These are phyloP conservation scores for Aplysia californica DNA, from an alignment of 1,140 invertebrate species.

Conservation along the genomic window DNA sequence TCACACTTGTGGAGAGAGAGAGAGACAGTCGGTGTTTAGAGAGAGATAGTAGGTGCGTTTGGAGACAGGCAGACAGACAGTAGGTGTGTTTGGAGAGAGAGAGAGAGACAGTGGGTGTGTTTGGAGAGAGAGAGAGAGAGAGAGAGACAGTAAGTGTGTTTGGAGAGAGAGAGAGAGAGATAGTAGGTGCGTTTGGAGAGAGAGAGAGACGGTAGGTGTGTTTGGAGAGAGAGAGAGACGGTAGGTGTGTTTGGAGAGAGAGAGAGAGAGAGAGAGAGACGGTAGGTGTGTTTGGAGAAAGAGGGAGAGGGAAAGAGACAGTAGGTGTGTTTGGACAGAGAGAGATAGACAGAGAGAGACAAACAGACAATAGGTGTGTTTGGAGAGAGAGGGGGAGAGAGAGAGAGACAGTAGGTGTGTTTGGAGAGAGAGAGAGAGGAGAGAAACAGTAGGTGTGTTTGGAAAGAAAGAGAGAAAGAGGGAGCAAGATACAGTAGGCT, in stretches of 20 bases:
- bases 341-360: background rate
- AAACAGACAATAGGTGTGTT: background rate
- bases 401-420: background rate
- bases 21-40: background rate
- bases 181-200: background rate
- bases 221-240: background rate
- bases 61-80: background rate
- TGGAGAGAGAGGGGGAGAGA: background rate
- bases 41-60: background rate
- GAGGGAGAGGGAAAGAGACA: no score
- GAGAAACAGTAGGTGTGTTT: background rate
- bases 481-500: no score
- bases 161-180: background rate
- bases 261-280: background rate
- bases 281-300: background rate
- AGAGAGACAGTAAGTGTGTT: background rate
- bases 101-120: background rate
- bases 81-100: background rate
- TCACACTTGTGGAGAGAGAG: no score
- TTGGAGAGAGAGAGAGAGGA: background rate
- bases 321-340: background rate
- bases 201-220: background rate
- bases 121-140: background rate
- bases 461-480: background rate
- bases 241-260: background rate